A percentile compares a stretch with the other conserved stretches of the same genome.
phyloP scores from a whole-genome alignment of 2,888 invertebrate species.

The Caradrina kadenii region DNA sequence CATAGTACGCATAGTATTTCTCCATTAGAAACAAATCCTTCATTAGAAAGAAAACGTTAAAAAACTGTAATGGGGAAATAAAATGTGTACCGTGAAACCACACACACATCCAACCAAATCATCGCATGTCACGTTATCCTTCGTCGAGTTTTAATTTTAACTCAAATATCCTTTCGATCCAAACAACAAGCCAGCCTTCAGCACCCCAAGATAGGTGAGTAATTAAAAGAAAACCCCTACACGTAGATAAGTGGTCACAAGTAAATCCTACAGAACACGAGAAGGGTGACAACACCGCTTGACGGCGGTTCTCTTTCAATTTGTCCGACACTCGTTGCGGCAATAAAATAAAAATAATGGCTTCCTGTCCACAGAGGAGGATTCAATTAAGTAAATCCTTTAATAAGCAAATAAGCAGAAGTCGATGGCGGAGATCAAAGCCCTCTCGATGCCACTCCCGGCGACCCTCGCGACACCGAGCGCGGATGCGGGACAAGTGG shows the following conservation, averaged over 20 bases:
- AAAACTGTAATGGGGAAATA: too few species aligned
- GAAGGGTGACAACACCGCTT: slow-evolving; percentile 47
- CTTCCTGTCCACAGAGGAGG: slow-evolving; percentile 56
- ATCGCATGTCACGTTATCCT: too few species aligned
- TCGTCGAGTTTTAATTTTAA: background rate
- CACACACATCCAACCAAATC: too few species aligned
- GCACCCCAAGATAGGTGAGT: slow-evolving; percentile 23
- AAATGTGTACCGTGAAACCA: too few species aligned
- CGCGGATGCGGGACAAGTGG: slow-evolving; percentile 1
- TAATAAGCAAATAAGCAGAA: slow-evolving; percentile 81
- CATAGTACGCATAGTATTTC: too few species aligned
- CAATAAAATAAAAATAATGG: slow-evolving; percentile 65
- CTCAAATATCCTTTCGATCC: slow-evolving; percentile 13
- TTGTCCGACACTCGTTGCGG: slow-evolving; percentile 42
- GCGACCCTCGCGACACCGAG: slow-evolving; percentile 54
- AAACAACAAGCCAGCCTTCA: slow-evolving; percentile 31
- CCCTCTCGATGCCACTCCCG: slow-evolving; percentile 62
- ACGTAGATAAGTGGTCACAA: slow-evolving; percentile 19
- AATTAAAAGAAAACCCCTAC: slow-evolving; percentile 48
- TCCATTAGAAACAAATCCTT: too few species aligned
- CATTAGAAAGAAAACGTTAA: too few species aligned
- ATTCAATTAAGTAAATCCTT: slow-evolving; percentile 68
- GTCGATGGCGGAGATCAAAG: slow-evolving; percentile 76
- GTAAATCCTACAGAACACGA: slow-evolving; percentile 12
- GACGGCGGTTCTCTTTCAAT: slow-evolving; percentile 50